Evolutionary conservation across 2,888 invertebrate genomes (phyloP).

Genomic region (Chydorus sphaericus): DNA sequence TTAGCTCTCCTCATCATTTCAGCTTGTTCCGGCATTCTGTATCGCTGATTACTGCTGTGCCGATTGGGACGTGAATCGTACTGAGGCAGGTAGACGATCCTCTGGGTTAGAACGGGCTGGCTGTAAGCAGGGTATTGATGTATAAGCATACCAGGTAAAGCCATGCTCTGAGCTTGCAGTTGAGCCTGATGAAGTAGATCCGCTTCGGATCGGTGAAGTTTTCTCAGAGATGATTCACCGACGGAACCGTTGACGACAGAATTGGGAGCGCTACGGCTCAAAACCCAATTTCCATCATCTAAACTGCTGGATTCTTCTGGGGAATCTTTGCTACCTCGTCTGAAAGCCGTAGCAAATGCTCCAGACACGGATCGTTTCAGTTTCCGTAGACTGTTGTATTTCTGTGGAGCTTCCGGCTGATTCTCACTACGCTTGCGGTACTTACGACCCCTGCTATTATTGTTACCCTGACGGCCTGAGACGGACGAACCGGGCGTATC

Average conservation of each 20-base stretch:
- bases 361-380: slow-evolving; percentile 45
- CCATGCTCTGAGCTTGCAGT: not conserved
- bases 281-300: slow-evolving; percentile 57
- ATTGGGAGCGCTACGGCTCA: slow-evolving; percentile 64
- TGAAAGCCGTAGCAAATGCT: slow-evolving; percentile 21
- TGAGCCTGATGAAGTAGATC: not conserved
- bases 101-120: slow-evolving; percentile 15
- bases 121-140: slow-evolving; percentile 8
- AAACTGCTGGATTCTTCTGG: slow-evolving; percentile 16
- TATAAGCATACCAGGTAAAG: not conserved
- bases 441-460: not conserved
- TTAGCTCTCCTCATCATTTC: not conserved
- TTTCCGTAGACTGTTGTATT: slow-evolving; percentile 39
- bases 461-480: not conserved
- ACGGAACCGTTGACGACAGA: slow-evolving; percentile 47
- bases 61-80: slow-evolving; percentile 24
- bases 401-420: slow-evolving; percentile 17
- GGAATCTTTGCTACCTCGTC: slow-evolving; percentile 11
- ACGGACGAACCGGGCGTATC: slow-evolving; percentile 7
- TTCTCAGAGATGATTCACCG: slow-evolving; percentile 16
- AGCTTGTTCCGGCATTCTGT: not conserved
- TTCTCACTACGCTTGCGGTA: slow-evolving; percentile 4
- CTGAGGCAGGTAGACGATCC: slow-evolving; percentile 60
- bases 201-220: slow-evolving; percentile 2
- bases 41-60: not conserved